A percentile compares a stretch with the other conserved stretches of the same genome.
Conservation (phyloP, 2,797 vertebrate genomes). For the Enteromius anoplus region DNA sequence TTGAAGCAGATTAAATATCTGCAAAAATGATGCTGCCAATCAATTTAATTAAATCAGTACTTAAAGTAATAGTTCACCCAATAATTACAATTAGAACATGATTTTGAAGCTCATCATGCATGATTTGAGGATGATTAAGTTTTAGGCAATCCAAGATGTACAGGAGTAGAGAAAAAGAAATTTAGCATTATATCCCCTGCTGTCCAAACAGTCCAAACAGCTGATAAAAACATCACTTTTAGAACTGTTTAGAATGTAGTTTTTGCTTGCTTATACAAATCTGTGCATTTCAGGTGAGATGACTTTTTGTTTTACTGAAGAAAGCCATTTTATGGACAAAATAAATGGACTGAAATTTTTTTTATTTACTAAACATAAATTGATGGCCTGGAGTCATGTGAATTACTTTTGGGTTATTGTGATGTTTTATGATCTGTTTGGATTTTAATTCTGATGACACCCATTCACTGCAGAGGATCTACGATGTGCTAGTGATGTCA, state of each 20-base stretch:
- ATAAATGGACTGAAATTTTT: no score
- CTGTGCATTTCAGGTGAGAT: background rate
- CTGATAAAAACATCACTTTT: background rate
- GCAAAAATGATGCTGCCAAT: background rate
- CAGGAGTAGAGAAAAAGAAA: background rate
- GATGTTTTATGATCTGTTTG: background rate
- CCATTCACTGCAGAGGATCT: background rate
- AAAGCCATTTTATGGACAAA: background rate
- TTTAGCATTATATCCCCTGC: background rate
- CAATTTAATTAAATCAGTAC: background rate
- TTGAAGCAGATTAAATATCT: background rate
- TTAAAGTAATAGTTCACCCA: background rate
- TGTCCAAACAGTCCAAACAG: background rate
- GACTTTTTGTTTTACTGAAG: background rate
- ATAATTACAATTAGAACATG: background rate
- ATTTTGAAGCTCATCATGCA: background rate
- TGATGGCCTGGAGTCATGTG: background rate
- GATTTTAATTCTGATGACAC: background rate
- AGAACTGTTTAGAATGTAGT: background rate
- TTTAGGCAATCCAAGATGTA: background rate
- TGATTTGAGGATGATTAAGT: background rate
- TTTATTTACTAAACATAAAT: no score
- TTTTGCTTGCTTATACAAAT: background rate
- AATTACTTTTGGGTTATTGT: background rate
- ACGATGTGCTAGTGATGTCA: background rate